Evolutionary conservation across 2,113 vertebrate genomes (phyloP), one percentile per base, ranked within the genome.

Genomic region (Tonatia bakeri): DNA sequence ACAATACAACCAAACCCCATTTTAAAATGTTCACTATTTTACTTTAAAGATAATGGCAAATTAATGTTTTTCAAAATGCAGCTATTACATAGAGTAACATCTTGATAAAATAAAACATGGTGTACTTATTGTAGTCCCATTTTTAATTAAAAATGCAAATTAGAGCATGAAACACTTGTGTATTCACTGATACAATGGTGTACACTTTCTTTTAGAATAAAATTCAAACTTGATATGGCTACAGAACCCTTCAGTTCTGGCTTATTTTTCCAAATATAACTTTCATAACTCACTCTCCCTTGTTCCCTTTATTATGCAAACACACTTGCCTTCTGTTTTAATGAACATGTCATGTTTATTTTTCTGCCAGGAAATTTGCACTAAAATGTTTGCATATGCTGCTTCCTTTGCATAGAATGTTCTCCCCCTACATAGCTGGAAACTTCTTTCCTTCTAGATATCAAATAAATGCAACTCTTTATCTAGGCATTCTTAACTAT

Each of bases 11-110:
- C n/a, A 81, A 91, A 85, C 13, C 1, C 2, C 36, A 87, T 79
- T 67, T 43, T 73, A 61, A 94, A 90, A 73, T 93, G 26, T 0
- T 88, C 10, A n/a, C 85, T 87, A 22, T 76, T 31, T 79, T 67
- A 14, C 11, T 80, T 54, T 87, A 54, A 70, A 14, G 5, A 85
- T 70, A 93, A 87, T 72, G n/a, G 73, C 20, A 83, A 75, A 75
- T 64, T 82, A 94, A n/a, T 80, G 10, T 75, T 5, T 91, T 96
- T 75, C 17, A 90, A 93, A 84, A 90, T 83, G 19, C 36, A 79
- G 19, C 11, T 69, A 17, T 87, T 67, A 61, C 9, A 43, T 15
- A 54, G 8, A 84, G 90, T 69, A 90, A 56, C 85, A 77, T 0
- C 5, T 82, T 79, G 31, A 67, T 56, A 72, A 90, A 82, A 77